These are phyloP conservation scores for Corythaixoides concolor DNA, from an alignment of 2,113 vertebrate genomes.

Conservation along the genomic window DNA sequence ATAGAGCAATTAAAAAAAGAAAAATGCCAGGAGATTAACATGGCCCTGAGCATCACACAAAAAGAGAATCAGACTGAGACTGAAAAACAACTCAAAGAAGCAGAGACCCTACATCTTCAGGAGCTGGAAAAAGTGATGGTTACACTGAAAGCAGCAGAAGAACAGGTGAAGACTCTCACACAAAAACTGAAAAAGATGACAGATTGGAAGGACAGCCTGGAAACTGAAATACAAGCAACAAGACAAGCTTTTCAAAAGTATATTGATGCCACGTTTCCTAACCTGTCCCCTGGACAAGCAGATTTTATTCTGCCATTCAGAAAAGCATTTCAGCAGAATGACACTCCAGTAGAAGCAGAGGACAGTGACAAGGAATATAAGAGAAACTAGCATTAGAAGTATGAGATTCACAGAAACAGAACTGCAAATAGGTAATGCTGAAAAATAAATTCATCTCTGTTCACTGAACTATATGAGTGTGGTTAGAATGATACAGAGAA, in stretches of 20 bases:
- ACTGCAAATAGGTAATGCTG: background rate
- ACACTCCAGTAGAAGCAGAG: background rate
- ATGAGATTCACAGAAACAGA: background rate
- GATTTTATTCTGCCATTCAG: slow-evolving; percentile 75
- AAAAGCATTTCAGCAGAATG: slow-evolving; percentile 20
- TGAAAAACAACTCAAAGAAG: slow-evolving; percentile 27
- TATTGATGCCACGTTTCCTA: slow-evolving; percentile 69
- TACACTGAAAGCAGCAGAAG: slow-evolving; percentile 25
- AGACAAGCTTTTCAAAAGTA: slow-evolving; percentile 73
- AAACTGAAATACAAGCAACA: slow-evolving; percentile 69
- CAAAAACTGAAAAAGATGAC: slow-evolving; percentile 63
- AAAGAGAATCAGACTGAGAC: slow-evolving; percentile 42
- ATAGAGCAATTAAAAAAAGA: slow-evolving; percentile 16
- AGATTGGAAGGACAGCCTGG: slow-evolving; percentile 70
- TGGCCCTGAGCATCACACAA: slow-evolving; percentile 7
- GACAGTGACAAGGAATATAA: background rate
- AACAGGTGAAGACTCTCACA: slow-evolving; percentile 14
- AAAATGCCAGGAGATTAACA: slow-evolving; percentile 36
- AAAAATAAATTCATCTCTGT: slow-evolving; percentile 2
- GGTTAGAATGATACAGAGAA: background rate
- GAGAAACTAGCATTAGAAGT: background rate
- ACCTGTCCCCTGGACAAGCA: slow-evolving; percentile 68
- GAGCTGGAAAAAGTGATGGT: slow-evolving; percentile 18
- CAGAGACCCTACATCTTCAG: slow-evolving; percentile 22
- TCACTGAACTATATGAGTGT: background rate